Conservation (phyloP, 2,797 vertebrate genomes). For the Gymnopithys bicolor region DNA sequence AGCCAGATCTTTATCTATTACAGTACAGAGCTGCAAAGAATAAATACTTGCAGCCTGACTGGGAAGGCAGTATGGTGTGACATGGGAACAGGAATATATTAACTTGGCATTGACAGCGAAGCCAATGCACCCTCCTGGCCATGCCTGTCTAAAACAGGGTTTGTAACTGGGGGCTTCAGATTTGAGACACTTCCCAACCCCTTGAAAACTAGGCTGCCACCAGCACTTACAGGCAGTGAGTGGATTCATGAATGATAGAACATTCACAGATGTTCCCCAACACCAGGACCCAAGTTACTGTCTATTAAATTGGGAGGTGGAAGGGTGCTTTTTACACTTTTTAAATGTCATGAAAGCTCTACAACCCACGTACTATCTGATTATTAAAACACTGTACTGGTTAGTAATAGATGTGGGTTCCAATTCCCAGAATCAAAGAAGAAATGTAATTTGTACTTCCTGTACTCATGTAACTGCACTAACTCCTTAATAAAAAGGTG, state of each 20-base stretch:
- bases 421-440: neutral
- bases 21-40: neutral
- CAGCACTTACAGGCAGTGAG: neutral
- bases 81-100: neutral
- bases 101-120: neutral
- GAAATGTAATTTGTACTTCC: neutral
- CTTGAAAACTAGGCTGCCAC: neutral
- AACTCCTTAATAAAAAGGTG: neutral
- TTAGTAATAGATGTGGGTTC: neutral
- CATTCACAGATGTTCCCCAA: neutral
- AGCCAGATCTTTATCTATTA: conserved; percentile 17
- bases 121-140: neutral
- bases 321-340: neutral
- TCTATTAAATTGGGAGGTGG: neutral
- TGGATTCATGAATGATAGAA: neutral
- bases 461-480: neutral
- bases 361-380: neutral
- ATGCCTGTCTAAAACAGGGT: neutral
- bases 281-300: neutral
- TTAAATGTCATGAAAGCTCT: neutral
- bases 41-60: neutral
- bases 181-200: neutral
- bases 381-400: neutral
- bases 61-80: neutral
- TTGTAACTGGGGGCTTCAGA: neutral